Conservation (phyloP, 2,888 invertebrate genomes). For the Perdita meconis region DNA sequence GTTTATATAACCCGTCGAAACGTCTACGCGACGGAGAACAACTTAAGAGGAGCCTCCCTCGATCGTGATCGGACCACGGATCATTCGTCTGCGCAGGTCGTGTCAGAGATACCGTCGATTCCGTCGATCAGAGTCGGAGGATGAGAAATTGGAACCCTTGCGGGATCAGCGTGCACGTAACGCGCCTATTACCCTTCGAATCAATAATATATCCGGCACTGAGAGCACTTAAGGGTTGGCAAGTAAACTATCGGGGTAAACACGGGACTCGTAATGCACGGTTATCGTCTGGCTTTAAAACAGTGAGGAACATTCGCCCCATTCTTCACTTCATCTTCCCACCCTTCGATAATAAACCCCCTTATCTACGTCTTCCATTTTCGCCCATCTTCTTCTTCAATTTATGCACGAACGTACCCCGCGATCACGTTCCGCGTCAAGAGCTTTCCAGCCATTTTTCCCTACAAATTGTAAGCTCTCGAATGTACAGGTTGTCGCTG, state of each 20-base stretch:
- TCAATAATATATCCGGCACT: not conserved
- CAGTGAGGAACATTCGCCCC: not conserved
- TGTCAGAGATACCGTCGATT: not conserved
- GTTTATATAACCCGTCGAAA: constrained; percentile 43
- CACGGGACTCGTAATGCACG: not conserved
- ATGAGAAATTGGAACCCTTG: not conserved
- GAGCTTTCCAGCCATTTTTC: constrained; percentile 11
- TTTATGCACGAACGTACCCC: constrained; percentile 1
- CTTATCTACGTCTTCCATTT: not conserved
- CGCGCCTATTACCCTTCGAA: not conserved
- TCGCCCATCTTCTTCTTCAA: not conserved
- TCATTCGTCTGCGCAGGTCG: not conserved
- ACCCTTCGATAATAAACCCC: not conserved
- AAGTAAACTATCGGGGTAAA: not conserved
- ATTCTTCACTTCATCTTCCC: not conserved
- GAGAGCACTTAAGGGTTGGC: not conserved
- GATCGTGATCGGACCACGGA: constrained; percentile 29
- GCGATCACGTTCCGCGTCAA: constrained; percentile 10
- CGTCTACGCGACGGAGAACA: constrained; percentile 58
- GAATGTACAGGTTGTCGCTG: not conserved
- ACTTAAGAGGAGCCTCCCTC: constrained; percentile 38
- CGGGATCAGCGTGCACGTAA: not conserved
- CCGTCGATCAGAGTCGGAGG: not conserved
- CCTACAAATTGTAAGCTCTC: constrained; percentile 9
- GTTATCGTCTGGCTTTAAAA: not conserved